A percentile compares a stretch with the other conserved stretches of the same genome.
phyloP scores from a whole-genome alignment of 2,113 vertebrate genomes.

The Hassar affinis region DNA sequence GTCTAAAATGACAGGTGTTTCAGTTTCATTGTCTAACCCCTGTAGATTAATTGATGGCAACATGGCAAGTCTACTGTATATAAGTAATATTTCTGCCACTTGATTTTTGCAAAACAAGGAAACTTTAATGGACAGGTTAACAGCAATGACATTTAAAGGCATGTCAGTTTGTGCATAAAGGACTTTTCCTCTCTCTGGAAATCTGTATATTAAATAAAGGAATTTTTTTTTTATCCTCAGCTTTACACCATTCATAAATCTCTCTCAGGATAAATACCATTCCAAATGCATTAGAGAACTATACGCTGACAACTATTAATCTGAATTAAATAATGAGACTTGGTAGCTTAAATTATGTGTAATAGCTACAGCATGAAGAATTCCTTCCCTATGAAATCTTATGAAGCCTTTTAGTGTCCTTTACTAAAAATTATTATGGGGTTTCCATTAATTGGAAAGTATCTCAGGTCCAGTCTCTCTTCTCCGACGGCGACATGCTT shows the following conservation, averaged over 20 bases:
- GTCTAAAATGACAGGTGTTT: too few relatives aligned
- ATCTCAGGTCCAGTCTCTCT: not conserved
- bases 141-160: not conserved
- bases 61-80: not conserved
- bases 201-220: not conserved
- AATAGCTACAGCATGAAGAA: not conserved
- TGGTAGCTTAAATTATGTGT: not conserved
- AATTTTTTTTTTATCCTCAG: not conserved
- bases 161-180: not conserved
- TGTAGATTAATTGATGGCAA: not conserved
- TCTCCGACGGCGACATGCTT: not conserved
- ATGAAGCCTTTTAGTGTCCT: not conserved
- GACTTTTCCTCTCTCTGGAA: constrained; percentile 55
- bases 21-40: too few relatives aligned
- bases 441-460: not conserved
- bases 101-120: not conserved
- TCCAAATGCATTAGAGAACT: not conserved
- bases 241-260: not conserved
- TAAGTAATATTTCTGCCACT: not conserved
- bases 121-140: not conserved
- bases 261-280: not conserved
- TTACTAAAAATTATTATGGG: not conserved
- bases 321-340: not conserved
- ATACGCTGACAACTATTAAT: not conserved
- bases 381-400: not conserved